Conservation (phyloP, 2,113 vertebrate species). For the Odocoileus virginianus region DNA sequence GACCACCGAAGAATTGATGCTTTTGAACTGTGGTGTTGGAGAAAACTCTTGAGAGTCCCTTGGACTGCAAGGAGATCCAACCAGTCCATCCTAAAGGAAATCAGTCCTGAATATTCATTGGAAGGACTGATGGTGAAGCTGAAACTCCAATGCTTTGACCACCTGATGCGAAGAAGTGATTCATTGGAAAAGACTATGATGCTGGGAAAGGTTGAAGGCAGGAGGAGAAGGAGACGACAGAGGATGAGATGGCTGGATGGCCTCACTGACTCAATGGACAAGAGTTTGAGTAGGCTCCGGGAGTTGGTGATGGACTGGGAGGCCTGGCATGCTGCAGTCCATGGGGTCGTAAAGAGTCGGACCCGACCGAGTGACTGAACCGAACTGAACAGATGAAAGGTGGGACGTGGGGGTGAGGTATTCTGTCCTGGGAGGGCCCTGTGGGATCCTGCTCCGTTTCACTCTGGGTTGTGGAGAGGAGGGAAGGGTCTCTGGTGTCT, state of each 20-base stretch:
- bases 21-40: not conserved
- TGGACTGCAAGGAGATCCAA: not conserved
- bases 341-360: not conserved
- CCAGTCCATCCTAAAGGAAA: not conserved
- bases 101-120: not conserved
- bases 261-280: rapidly evolving
- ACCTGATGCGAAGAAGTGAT: not conserved
- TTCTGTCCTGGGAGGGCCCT: not conserved
- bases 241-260: not conserved
- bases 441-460: not conserved
- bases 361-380: not conserved
- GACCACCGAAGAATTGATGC: not conserved
- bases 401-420: not conserved
- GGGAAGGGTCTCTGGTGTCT: not conserved
- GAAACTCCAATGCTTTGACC: not conserved
- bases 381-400: not conserved
- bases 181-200: not conserved
- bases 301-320: not conserved
- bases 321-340: not conserved
- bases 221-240: rapidly evolving
- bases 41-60: not conserved
- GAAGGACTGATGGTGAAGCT: not conserved
- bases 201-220: not conserved
- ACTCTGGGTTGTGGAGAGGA: not conserved
- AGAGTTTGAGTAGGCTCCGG: not conserved